Percentiles rank a stretch among this genome's conserved stretches.
Evolutionary conservation across 2,797 vertebrate species (phyloP).

Genomic region (Spheniscus humboldti): DNA sequence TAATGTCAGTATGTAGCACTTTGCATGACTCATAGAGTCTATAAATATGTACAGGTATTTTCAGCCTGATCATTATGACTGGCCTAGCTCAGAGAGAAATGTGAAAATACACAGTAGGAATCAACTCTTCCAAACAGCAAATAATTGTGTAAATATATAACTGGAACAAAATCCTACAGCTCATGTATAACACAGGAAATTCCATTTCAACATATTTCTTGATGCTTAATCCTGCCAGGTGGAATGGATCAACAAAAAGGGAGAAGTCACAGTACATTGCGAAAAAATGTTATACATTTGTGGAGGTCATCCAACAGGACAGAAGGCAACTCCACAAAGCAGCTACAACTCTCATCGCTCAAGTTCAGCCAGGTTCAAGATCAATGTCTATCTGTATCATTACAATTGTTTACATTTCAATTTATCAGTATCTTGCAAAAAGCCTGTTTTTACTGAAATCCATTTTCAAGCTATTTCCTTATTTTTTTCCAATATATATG

Average conservation of each 20-base stretch:
- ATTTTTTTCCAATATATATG: neutral
- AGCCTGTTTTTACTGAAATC: neutral
- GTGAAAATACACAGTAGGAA: neutral
- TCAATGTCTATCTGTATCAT: neutral
- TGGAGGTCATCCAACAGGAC: neutral
- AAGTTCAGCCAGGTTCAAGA: conserved; percentile 13
- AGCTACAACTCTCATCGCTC: neutral
- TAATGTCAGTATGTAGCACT: neutral
- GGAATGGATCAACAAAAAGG: conserved; percentile 48
- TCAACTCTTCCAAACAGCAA: conserved; percentile 5
- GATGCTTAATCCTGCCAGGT: conserved; percentile 50
- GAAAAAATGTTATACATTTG: conserved; percentile 19
- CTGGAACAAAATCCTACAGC: conserved; percentile 8
- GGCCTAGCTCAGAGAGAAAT: neutral
- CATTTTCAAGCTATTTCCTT: neutral
- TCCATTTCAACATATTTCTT: conserved; percentile 48
- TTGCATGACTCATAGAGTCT: neutral
- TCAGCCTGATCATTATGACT: neutral
- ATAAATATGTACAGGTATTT: neutral
- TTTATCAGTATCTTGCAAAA: neutral
- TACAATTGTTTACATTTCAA: neutral
- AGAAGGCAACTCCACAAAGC: neutral
- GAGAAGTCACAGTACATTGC: neutral
- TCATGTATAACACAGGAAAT: conserved; percentile 53
- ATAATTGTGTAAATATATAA: conserved; percentile 11